Conservation (phyloP, 2,113 vertebrate genomes). For the Xiphophorus couchianus region DNA sequence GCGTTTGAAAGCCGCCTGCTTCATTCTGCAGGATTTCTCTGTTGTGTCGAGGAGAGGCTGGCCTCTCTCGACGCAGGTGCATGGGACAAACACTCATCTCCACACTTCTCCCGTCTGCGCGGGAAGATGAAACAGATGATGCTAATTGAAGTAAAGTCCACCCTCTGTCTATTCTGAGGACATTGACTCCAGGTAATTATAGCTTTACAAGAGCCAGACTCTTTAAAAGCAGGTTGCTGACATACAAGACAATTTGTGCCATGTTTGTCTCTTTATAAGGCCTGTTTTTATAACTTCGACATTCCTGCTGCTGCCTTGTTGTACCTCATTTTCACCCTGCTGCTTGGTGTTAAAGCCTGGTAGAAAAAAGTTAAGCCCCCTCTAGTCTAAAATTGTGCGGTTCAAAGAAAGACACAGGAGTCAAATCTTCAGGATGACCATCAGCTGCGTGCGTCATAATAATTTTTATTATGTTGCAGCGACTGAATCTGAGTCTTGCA, state of each 20-base stretch:
- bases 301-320: conserved; percentile 21
- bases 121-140: conserved; percentile 61
- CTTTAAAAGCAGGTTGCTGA: conserved; percentile 68
- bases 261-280: conserved; percentile 59
- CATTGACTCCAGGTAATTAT: conserved; percentile 72
- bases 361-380: background rate
- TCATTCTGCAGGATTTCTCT: conserved; percentile 5
- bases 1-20: conserved; percentile 34
- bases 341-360: conserved; percentile 15
- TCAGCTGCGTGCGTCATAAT: background rate
- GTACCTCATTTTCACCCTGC: conserved; percentile 27
- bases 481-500: conserved; percentile 66
- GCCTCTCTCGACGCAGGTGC: conserved; percentile 30
- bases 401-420: background rate
- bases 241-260: conserved; percentile 64
- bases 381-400: background rate
- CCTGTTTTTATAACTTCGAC: conserved; percentile 35
- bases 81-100: conserved; percentile 38
- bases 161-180: conserved; percentile 62
- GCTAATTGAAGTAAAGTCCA: conserved; percentile 71
- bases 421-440: conserved; percentile 4
- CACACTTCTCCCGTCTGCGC: conserved; percentile 35
- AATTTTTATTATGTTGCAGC: conserved; percentile 11
- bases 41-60: conserved; percentile 41
- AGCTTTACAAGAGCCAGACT: conserved; percentile 57